Evolutionary conservation across 2,113 vertebrate species (phyloP).

Genomic region (Mystacornis crossleyi): DNA sequence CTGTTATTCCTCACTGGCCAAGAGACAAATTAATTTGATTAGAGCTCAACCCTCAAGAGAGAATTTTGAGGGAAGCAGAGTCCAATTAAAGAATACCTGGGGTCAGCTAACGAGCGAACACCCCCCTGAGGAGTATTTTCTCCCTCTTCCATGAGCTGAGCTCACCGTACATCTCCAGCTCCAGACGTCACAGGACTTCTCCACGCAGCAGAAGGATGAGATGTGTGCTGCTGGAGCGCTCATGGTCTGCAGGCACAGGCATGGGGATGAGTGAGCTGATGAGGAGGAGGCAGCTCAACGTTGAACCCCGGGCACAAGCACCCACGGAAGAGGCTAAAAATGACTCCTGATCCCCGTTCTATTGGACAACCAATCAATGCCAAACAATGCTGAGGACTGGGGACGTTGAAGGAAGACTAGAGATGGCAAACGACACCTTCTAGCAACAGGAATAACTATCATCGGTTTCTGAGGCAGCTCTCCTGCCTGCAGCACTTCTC

Average conservation of each 20-base stretch:
- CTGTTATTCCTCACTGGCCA: background rate
- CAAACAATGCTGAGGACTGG: background rate
- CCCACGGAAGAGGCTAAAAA: background rate
- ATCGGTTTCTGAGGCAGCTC: background rate
- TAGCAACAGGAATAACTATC: background rate
- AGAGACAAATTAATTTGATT: slow-evolving; percentile 24
- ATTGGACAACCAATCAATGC: background rate
- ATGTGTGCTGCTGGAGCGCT: background rate
- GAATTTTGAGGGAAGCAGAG: background rate
- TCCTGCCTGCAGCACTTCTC: background rate
- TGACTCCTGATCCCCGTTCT: background rate
- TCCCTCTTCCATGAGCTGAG: background rate
- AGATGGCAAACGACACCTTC: background rate
- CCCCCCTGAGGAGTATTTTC: background rate
- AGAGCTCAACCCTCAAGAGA: background rate
- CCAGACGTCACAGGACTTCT: background rate
- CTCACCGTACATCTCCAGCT: background rate
- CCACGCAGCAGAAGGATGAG: background rate
- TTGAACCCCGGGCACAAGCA: background rate
- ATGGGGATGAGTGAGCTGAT: background rate
- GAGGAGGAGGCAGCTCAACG: background rate
- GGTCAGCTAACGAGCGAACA: background rate
- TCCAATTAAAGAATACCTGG: background rate
- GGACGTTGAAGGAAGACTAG: background rate
- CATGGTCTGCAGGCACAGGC: background rate